Percentiles rank a stretch among this genome's conserved stretches.
These are phyloP conservation scores for Cherax quadricarinatus DNA, from an alignment of 1,140 invertebrate species.

Conservation along the genomic window DNA sequence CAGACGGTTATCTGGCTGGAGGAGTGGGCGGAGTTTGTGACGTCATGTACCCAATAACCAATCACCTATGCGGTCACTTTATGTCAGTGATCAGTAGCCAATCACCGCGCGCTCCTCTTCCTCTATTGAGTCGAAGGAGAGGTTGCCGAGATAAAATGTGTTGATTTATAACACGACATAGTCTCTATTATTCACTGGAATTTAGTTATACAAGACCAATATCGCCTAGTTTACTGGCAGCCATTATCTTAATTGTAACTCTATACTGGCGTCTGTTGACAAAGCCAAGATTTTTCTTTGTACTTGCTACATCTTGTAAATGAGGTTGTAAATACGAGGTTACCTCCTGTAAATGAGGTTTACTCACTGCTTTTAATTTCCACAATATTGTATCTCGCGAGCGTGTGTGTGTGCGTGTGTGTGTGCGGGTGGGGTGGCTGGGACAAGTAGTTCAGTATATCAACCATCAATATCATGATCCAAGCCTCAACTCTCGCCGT, in stretches of 20 bases:
- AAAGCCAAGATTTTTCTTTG: slow-evolving; percentile 11
- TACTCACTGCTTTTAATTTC: slow-evolving; percentile 27
- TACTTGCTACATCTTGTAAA: slow-evolving; percentile 17
- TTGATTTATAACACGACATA: background rate
- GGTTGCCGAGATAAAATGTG: background rate
- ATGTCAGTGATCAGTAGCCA: background rate
- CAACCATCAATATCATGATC: background rate
- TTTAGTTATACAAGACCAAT: background rate
- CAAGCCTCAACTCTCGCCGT: background rate
- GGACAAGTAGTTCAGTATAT: background rate
- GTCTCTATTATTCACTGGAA: background rate
- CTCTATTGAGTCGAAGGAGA: background rate
- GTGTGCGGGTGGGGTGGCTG: background rate
- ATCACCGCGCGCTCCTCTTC: slow-evolving; percentile 9
- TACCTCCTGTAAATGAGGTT: slow-evolving; percentile 16
- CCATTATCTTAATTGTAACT: background rate
- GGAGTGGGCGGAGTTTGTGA: background rate
- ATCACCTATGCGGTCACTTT: background rate
- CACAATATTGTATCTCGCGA: slow-evolving; percentile 26
- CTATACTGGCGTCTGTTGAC: slow-evolving; percentile 17
- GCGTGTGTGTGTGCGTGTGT: background rate
- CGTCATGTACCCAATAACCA: background rate
- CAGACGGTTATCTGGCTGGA: background rate
- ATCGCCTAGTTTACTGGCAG: background rate
- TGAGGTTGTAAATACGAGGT: background rate